Conservation (phyloP, 2,113 vertebrate genomes). For the Muntiacus reevesi region DNA sequence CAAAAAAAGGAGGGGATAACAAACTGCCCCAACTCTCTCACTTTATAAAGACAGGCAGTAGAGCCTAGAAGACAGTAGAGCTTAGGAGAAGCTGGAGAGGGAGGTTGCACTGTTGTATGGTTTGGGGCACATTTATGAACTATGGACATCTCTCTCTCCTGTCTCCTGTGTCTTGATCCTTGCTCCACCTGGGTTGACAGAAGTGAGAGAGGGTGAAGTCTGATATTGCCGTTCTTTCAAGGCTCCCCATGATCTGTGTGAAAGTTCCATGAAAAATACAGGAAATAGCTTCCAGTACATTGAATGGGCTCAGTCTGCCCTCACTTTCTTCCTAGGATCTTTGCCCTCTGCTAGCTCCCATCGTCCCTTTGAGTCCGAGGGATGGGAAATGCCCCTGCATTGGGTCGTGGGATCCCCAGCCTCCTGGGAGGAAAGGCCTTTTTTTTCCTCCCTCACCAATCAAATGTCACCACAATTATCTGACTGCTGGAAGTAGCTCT, state of each 20-base stretch:
- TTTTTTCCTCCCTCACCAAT: neutral
- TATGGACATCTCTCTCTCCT: neutral
- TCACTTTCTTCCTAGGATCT: neutral
- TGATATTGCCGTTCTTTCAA: neutral
- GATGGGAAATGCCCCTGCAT: neutral
- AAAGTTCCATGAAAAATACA: neutral
- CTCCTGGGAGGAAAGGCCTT: neutral
- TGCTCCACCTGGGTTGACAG: neutral
- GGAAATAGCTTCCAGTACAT: fast-evolving
- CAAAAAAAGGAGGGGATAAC: fast-evolving
- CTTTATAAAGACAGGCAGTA: neutral
- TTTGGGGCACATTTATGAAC: neutral
- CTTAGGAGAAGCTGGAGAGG: neutral
- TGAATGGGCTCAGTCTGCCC: fast-evolving
- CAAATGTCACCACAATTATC: slow-evolving; percentile 41
- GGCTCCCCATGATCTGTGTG: fast-evolving
- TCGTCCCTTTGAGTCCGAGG: neutral
- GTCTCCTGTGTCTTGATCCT: neutral
- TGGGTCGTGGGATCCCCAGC: neutral
- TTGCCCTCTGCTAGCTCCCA: neutral
- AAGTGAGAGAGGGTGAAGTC: neutral
- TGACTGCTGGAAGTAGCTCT: neutral
- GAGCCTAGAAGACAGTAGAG: neutral
- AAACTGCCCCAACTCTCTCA: too few relatives aligned
- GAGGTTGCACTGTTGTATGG: neutral